Evolutionary conservation across 53 echinoderm and acorn worm genomes (phyloP).

Genomic region (Zoroaster sp.): DNA sequence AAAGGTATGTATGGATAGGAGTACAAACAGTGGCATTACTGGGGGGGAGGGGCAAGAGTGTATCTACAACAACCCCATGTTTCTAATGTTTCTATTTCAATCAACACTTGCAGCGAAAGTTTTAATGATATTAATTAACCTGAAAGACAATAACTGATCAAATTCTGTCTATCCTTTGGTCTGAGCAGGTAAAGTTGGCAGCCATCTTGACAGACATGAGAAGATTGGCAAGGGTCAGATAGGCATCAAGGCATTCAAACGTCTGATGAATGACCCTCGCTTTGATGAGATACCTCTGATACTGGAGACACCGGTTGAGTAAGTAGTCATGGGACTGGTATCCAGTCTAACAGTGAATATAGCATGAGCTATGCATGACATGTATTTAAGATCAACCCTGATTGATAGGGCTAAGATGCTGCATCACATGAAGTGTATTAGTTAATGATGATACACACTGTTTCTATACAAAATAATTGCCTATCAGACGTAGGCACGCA

Average conservation of each 20-base stretch:
- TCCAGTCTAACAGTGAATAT: neutral
- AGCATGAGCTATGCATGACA: too few species aligned
- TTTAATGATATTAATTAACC: neutral
- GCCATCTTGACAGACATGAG: conserved; percentile 89
- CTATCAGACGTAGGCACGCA: too few species aligned
- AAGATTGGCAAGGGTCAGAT: conserved; percentile 87
- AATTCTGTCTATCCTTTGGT: neutral
- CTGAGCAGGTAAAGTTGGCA: conserved; percentile 75
- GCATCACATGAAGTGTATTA: too few species aligned
- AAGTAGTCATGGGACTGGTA: conserved; percentile 6
- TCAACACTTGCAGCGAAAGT: neutral
- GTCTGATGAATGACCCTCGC: conserved; percentile 86
- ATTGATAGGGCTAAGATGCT: too few species aligned
- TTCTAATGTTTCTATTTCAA: neutral
- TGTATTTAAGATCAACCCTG: too few species aligned
- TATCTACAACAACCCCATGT: neutral
- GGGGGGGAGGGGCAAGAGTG: neutral
- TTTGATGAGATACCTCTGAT: conserved; percentile 87
- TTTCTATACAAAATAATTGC: too few species aligned
- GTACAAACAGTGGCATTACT: neutral
- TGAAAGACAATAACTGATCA: neutral
- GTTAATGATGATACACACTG: too few species aligned
- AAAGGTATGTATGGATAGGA: conserved; percentile 82
- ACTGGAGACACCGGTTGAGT: conserved; percentile 92
- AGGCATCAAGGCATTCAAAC: conserved; percentile 72